These are phyloP conservation scores for Xiphorhynchus erythropygius DNA, from an alignment of 2,797 vertebrate genomes.

Conservation along the genomic window DNA sequence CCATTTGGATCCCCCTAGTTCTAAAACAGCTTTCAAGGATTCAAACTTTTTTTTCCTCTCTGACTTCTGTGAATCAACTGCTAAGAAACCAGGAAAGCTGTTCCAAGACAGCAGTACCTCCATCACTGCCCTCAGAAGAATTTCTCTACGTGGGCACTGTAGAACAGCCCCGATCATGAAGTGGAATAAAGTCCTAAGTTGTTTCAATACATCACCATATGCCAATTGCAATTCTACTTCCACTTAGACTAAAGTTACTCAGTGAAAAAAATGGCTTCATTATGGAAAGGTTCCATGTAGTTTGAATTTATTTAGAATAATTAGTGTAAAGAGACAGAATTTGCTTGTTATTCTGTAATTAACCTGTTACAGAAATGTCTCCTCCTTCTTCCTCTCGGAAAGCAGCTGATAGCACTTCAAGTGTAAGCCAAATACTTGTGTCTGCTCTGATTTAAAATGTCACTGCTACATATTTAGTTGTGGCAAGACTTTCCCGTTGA, in stretches of 20 bases:
- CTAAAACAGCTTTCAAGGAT: neutral
- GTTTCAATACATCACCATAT: slow-evolving; percentile 10
- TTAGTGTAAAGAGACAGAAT: slow-evolving; percentile 28
- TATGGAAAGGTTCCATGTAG: neutral
- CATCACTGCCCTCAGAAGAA: neutral
- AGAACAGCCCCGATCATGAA: neutral
- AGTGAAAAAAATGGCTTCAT: slow-evolving; percentile 26
- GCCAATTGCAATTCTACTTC: neutral
- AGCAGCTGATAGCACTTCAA: slow-evolving; percentile 30
- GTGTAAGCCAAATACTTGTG: neutral
- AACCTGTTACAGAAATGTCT: slow-evolving; percentile 41
- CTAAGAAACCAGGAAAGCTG: neutral
- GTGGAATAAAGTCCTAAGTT: neutral
- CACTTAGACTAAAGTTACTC: neutral
- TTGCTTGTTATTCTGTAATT: slow-evolving; percentile 50
- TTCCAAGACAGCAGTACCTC: neutral
- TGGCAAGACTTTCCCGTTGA: slow-evolving; percentile 41
- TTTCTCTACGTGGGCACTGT: neutral
- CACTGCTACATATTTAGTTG: slow-evolving; percentile 42
- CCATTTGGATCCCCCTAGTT: neutral
- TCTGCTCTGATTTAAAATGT: slow-evolving; percentile 54
- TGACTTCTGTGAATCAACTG: neutral
- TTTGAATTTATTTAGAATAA: slow-evolving; percentile 51
- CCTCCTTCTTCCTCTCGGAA: neutral
- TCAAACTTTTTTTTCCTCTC: neutral